Percentiles rank a stretch among this genome's conserved stretches.
Conservation (phyloP, 2,797 vertebrate genomes). For the Lindbergichthys nudifrons region DNA sequence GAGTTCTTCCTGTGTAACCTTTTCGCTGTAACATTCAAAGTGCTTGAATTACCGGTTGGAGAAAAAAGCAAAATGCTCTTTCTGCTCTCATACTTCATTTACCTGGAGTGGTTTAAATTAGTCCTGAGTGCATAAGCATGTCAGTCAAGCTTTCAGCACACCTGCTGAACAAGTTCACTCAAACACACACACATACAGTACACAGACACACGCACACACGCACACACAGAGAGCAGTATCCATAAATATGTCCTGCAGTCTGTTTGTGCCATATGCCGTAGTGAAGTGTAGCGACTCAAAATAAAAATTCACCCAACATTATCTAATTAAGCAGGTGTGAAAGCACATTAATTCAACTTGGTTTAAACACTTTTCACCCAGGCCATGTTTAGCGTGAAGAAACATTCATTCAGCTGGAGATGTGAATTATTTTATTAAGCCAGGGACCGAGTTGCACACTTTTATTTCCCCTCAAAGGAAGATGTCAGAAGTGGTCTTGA, state of each 20-base stretch:
- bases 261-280: slow-evolving; percentile 74
- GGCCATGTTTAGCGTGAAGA: slow-evolving; percentile 32
- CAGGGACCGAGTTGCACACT: slow-evolving; percentile 27
- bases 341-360: slow-evolving; percentile 64
- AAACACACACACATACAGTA: slow-evolving; percentile 3
- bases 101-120: slow-evolving; percentile 72
- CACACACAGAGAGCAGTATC: slow-evolving; percentile 16
- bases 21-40: slow-evolving; percentile 16
- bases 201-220: neutral
- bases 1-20: slow-evolving; percentile 26
- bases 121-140: slow-evolving; percentile 72
- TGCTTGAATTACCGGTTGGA: slow-evolving; percentile 42
- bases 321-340: slow-evolving; percentile 79
- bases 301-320: slow-evolving; percentile 69
- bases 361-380: slow-evolving; percentile 38
- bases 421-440: slow-evolving; percentile 38
- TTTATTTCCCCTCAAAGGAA: slow-evolving; percentile 60
- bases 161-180: slow-evolving; percentile 69
- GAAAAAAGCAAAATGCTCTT: slow-evolving; percentile 45
- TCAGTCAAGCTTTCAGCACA: slow-evolving; percentile 72
- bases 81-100: slow-evolving; percentile 68
- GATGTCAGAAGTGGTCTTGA: slow-evolving; percentile 59
- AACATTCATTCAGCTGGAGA: slow-evolving; percentile 45
- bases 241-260: slow-evolving; percentile 70
- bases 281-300: slow-evolving; percentile 67